Evolutionary conservation across 2,888 invertebrate species (phyloP), one percentile per base, ranked within the genome.

Genomic region (Platynereis dumerilii): DNA sequence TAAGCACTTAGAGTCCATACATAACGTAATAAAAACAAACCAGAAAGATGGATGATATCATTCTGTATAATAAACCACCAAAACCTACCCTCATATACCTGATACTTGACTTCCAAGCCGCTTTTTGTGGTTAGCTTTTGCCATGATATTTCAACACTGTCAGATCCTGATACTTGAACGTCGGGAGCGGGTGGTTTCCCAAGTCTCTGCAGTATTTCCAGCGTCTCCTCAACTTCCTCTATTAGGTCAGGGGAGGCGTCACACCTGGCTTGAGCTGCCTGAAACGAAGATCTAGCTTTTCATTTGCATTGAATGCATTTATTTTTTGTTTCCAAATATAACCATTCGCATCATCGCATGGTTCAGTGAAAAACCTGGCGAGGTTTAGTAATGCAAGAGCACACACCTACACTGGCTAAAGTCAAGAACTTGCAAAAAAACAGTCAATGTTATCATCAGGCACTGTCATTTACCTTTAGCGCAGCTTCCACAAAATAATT

Each of bases 141-240:
- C 81, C 82, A 82, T 0, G 58, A 62, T 12, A 75, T 72, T 15
- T 67, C 63, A 0, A 78, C 67, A 26, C 58, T 63, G 45, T 72
- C 65, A 26, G 73, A 34, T 0, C 74, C 74, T 28, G 69, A 48
- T 27, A 75, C 78, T 74, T 74, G 71, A 2, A 77, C 69, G n/a
- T 44, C 58, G 5, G 79, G 80, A 17, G 79, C 69, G 17, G 68
- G 66, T 24, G 83, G 80, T 69, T 78, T 77, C 12, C 77, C 75
- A 28, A 83, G 71, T 45, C 75, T 71, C 70, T 82, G 81, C 48
- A 83, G 72, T 22, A 83, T 79, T 63, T 79, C 79, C 39, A 82
- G 63, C 24, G 83, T 80, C 20, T 76, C 75, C 22, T 72, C 57
- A 1, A 78, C 79, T 66, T 82, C 83, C 55, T 80, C 80, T 63